Percentiles rank a stretch among this genome's conserved stretches.
Conservation (phyloP, 2,888 invertebrate species). For the Ctenicera cuprea region DNA sequence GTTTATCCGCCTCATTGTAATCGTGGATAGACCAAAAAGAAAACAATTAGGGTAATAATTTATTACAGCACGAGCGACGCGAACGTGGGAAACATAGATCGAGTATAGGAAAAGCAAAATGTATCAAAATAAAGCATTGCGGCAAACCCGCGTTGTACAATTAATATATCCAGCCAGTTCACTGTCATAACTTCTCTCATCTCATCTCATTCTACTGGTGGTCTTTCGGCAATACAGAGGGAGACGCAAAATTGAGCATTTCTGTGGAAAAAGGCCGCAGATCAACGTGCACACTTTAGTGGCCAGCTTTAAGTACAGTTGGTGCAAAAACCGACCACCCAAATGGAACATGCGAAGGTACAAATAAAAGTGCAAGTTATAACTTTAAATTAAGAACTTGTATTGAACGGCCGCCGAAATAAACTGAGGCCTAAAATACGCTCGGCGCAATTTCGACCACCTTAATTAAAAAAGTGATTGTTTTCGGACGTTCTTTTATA, state of each 20-base stretch:
- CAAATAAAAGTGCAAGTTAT: conserved; percentile 64
- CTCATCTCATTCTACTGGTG: conserved; percentile 6
- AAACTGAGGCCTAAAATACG: conserved; percentile 39
- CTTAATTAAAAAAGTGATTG: conserved; percentile 47
- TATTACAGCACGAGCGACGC: not conserved
- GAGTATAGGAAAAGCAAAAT: conserved; percentile 17
- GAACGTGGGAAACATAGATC: conserved; percentile 39
- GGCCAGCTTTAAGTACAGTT: conserved; percentile 48
- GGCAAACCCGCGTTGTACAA: conserved; percentile 15
- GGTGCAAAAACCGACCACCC: conserved; percentile 62
- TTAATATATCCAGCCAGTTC: conserved; percentile 31
- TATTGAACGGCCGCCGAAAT: conserved; percentile 57
- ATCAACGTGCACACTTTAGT: conserved; percentile 34
- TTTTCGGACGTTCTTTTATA: conserved; percentile 15
- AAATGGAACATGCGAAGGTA: conserved; percentile 56
- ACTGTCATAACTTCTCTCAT: conserved; percentile 24
- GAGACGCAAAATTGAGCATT: conserved; percentile 27
- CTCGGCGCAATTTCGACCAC: conserved; percentile 36
- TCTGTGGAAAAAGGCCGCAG: conserved; percentile 33
- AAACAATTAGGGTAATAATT: not conserved
- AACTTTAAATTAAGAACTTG: conserved; percentile 63
- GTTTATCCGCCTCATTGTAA: conserved; percentile 6
- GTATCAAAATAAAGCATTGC: conserved; percentile 31
- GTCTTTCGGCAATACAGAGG: not conserved
- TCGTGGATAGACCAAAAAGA: not conserved